These are phyloP conservation scores for Drosophila nasuta DNA, from an alignment of 1,140 invertebrate genomes.

Conservation along the genomic window DNA sequence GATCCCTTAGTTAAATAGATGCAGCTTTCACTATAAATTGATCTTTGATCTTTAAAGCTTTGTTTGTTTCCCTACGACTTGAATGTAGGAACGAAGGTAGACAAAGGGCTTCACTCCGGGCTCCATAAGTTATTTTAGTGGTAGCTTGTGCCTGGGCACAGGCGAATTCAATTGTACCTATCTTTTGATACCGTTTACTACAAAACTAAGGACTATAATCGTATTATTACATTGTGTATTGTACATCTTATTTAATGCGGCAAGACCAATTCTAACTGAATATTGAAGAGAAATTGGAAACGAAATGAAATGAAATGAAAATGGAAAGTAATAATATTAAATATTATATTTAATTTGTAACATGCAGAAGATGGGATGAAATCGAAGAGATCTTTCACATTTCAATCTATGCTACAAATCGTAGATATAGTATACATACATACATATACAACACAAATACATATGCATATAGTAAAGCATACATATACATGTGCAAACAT, in stretches of 20 bases:
- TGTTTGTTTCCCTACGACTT: conserved; percentile 14
- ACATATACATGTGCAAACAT: conserved; percentile 53
- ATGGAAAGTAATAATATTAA: conserved; percentile 9
- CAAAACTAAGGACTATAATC: conserved; percentile 83
- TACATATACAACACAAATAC: conserved; percentile 40
- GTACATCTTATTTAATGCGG: conserved; percentile 61
- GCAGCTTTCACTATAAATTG: conserved; percentile 10
- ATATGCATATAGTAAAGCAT: conserved; percentile 36
- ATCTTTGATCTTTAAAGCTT: conserved; percentile 17
- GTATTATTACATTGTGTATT: conserved; percentile 66
- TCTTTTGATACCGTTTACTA: conserved; percentile 84
- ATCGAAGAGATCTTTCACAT: conserved; percentile 56
- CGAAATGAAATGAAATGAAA: not conserved
- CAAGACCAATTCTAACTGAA: conserved; percentile 54
- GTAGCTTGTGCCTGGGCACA: conserved; percentile 59
- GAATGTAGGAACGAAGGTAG: conserved; percentile 21
- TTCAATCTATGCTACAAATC: conserved; percentile 64
- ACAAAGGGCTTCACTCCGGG: conserved; percentile 14
- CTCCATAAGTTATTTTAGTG: conserved; percentile 69
- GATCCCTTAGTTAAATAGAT: conserved; percentile 61
- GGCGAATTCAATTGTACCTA: conserved; percentile 79
- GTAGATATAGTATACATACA: conserved; percentile 55
- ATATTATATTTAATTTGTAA: conserved; percentile 36
- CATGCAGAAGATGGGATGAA: conserved; percentile 24
- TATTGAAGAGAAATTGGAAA: conserved; percentile 13